Evolutionary conservation across 2,113 vertebrate genomes (phyloP).

Genomic region (Oenanthe oenanthe): DNA sequence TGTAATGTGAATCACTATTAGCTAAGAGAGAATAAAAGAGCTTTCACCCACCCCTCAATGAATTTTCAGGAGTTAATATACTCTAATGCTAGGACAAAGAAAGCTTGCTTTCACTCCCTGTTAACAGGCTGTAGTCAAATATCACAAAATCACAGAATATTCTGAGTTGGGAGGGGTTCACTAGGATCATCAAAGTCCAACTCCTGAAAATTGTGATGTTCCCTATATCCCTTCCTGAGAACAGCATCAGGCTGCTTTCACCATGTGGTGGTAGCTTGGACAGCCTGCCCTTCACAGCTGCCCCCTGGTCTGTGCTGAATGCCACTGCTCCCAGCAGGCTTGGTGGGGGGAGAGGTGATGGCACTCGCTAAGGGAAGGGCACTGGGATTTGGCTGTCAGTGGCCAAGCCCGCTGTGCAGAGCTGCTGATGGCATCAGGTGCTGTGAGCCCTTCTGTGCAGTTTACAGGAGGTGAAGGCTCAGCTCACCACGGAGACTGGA

Average conservation of each 20-base stretch:
- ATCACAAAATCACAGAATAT: background rate
- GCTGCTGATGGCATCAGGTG: background rate
- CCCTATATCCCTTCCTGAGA: background rate
- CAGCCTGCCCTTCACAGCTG: background rate
- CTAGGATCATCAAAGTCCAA: background rate
- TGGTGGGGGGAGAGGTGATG: fast-evolving
- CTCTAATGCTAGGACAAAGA: background rate
- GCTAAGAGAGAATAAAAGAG: background rate
- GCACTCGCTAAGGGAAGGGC: background rate
- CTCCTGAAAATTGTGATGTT: background rate
- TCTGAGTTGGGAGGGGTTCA: background rate
- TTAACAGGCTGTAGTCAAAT: background rate
- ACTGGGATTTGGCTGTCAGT: background rate
- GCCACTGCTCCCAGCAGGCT: background rate
- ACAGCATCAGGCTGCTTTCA: background rate
- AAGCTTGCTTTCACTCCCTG: background rate
- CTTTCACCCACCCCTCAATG: background rate
- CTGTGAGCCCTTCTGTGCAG: background rate
- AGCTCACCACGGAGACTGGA: background rate
- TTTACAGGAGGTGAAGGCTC: background rate
- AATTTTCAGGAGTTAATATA: background rate
- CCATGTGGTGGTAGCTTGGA: background rate
- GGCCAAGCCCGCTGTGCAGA: background rate
- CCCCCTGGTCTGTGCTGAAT: background rate
- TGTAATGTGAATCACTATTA: background rate